Percentiles rank a stretch among this genome's conserved stretches.
phyloP scores from a whole-genome alignment of 1,140 invertebrate species.

The Ctenoplectra terminalis region DNA sequence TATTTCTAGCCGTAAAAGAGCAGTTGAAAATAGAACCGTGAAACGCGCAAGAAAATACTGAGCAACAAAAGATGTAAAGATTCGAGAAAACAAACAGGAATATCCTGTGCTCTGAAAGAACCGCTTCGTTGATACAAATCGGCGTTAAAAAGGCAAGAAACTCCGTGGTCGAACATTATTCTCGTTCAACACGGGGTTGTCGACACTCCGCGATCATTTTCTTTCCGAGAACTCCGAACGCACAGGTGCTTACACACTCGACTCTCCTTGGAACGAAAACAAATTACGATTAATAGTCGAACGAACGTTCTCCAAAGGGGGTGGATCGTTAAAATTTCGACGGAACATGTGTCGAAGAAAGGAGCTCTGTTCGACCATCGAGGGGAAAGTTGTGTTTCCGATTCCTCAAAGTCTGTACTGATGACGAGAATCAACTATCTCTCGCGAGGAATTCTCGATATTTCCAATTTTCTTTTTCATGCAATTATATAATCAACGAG shows the following conservation, averaged over 20 bases:
- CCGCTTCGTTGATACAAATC: conserved; percentile 32
- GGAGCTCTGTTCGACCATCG: not conserved
- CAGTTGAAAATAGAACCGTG: not conserved
- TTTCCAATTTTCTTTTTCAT: no score
- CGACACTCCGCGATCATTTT: conserved; percentile 22
- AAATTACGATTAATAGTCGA: conserved; percentile 63
- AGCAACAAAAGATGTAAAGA: conserved; percentile 5
- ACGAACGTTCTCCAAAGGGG: not conserved
- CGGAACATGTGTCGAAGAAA: not conserved
- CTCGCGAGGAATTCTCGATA: not conserved
- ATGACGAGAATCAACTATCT: no score
- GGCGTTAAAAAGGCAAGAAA: conserved; percentile 18
- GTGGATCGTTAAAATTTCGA: no score
- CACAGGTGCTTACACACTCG: conserved; percentile 62
- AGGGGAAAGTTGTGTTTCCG: not conserved
- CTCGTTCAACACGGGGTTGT: conserved; percentile 29
- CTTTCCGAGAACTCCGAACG: conserved; percentile 43
- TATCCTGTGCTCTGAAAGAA: conserved; percentile 26
- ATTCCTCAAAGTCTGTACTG: not conserved
- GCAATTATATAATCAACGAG: no score
- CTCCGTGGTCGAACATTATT: conserved; percentile 13
- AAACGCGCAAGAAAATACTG: not conserved
- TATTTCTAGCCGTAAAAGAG: not conserved
- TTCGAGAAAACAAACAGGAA: conserved; percentile 27
- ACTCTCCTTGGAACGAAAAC: conserved; percentile 52